A percentile compares a stretch with the other conserved stretches of the same genome.
Conservation (phyloP, 2,888 invertebrate species). For the Nomada lathburiana region DNA sequence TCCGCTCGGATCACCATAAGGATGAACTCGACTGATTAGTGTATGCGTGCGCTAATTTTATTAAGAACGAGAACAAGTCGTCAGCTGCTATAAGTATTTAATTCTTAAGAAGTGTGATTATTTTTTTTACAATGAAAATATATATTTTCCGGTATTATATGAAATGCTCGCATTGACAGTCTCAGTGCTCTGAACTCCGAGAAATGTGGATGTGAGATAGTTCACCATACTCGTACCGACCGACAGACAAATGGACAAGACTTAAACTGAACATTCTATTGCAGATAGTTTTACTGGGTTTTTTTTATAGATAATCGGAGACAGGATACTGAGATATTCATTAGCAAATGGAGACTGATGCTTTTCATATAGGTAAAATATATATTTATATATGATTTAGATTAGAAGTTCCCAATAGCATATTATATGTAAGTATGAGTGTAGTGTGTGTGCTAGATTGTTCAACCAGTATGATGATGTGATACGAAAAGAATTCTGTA, state of each 20-base stretch:
- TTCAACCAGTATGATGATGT: background rate
- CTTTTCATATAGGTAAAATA: conserved; percentile 84
- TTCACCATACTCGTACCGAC: background rate
- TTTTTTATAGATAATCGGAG: conserved; percentile 57
- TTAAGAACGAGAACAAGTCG: conserved; percentile 76
- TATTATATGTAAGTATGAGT: conserved; percentile 78
- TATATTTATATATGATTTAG: conserved; percentile 83
- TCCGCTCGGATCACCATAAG: conserved; percentile 67
- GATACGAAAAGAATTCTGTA: background rate
- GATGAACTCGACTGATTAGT: conserved; percentile 80
- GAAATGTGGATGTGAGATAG: background rate
- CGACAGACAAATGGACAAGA: background rate
- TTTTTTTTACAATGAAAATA: conserved; percentile 84
- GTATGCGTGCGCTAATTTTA: conserved; percentile 80
- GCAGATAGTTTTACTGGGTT: conserved; percentile 13
- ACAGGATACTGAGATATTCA: conserved; percentile 70
- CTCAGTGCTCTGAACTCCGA: conserved; percentile 71
- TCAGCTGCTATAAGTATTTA: conserved; percentile 83
- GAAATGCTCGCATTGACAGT: conserved; percentile 81
- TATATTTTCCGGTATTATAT: conserved; percentile 84
- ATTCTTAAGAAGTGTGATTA: conserved; percentile 83
- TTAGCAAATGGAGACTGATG: conserved; percentile 83
- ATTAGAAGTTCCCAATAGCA: conserved; percentile 77
- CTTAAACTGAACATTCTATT: background rate
- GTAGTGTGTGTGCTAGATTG: conserved; percentile 17